Evolutionary conservation across 2,888 invertebrate genomes (phyloP).

Genomic region (Luffia ferchaultella): DNA sequence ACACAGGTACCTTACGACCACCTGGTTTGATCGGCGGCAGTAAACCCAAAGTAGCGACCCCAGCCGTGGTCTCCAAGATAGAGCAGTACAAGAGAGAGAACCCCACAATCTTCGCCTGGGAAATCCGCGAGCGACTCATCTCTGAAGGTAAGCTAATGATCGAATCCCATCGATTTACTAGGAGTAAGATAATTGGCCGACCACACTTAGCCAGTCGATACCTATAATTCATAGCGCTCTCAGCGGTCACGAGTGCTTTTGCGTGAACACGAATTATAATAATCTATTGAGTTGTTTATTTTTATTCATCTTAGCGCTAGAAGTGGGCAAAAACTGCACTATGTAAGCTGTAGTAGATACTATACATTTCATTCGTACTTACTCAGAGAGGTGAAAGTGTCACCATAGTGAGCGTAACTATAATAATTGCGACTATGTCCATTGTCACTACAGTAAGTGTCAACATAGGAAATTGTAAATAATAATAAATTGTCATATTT

Average conservation of each 20-base stretch:
- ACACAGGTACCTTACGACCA: constrained; percentile 85
- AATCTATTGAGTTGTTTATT: no score
- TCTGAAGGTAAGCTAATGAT: constrained; percentile 84
- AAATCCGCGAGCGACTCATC: constrained; percentile 95
- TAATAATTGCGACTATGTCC: no score
- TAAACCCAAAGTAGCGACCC: constrained; percentile 97
- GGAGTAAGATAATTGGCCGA: neutral
- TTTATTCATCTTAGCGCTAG: no score
- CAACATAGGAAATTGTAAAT: no score
- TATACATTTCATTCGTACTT: no score
- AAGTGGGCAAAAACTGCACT: no score
- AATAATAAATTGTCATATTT: no score
- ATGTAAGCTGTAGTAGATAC: no score
- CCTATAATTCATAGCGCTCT: neutral
- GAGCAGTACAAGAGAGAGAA: constrained; percentile 98
- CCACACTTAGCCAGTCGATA: neutral
- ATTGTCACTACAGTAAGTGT: no score
- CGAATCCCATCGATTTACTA: constrained; percentile 2
- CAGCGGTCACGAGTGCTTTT: constrained; percentile 7
- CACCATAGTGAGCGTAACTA: no score
- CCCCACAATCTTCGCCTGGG: constrained; percentile 99
- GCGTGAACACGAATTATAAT: no score
- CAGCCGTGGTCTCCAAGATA: constrained; percentile 96
- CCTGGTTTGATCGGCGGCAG: constrained; percentile 94
- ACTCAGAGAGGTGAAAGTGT: no score